Base-by-base conservation (phyloP, 2,113 vertebrate genomes). In the Leptocoma aspasia region DNA sequence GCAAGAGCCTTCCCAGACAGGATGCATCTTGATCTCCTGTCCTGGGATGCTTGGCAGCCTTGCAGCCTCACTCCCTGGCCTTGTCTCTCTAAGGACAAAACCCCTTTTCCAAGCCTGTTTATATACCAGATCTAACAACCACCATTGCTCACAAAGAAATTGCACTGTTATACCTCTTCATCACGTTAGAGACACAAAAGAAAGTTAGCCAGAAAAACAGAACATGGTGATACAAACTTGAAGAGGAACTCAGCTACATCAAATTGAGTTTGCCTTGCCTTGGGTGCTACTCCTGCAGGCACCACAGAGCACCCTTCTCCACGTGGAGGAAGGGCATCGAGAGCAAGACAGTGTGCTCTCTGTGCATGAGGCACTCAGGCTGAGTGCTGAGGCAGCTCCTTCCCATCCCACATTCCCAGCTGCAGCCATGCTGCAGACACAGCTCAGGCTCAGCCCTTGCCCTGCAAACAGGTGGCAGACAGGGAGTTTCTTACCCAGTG, bases 401-500 rank as follows among this genome's bases (percentile, higher is more conserved):
- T 65, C 77, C 56, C 73, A 59, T 15, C 53, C 63, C 75, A 63
- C 24, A 4, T 15, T 56, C 5, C 70, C 11, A 63, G 44, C 11
- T 16, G 24, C 45, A n/a, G 59, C 23, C 26, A 7, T 1, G 13
- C 8, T 33, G n/a, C 52, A 63, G 49, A 31, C 37, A 35, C 52
- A 66, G 61, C 3, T 44, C 50, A 54, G 68, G 50, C 23, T 45
- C 35, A 82, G 72, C 33, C 60, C 63, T 22, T 56, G n/a, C 61
- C 19, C 4, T 11, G 64, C 47, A 27, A 57, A 63, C 42, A 64
- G 60, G n/a, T 21, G 63, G 69, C 83, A 60, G 20, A 13, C 16
- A 76, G 45, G 54, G 49, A 71, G 23, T 31, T 94, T 33, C 98
- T 98, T 98, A 99, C 99, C 99, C 31, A 99, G 97, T 1, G 99